Percentiles rank a stretch among this genome's conserved stretches.
Conservation (phyloP, 2,888 invertebrate genomes). For the Melanostoma scalare region DNA sequence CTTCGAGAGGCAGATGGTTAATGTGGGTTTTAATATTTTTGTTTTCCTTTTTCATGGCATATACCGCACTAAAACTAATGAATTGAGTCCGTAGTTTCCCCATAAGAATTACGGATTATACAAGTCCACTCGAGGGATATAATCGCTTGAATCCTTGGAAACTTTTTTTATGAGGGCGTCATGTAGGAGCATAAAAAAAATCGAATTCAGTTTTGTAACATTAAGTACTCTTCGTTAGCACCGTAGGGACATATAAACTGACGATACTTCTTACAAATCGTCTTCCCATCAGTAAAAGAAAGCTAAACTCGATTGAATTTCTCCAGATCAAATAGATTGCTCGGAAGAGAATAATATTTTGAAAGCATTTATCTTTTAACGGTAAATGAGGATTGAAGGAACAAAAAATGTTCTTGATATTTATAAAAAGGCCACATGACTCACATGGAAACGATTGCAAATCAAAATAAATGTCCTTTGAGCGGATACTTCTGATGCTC, state of each 20-base stretch:
- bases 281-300: no score
- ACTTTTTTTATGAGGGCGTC: no score
- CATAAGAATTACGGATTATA: no score
- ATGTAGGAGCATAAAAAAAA: no score
- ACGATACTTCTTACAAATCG: no score
- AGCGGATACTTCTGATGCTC: constrained; percentile 16
- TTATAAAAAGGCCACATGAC: constrained; percentile 11
- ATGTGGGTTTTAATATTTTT: constrained; percentile 36
- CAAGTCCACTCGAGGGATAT: no score
- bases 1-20: constrained; percentile 46
- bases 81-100: constrained; percentile 15
- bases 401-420: background rate
- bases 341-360: background rate
- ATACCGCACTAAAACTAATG: constrained; percentile 18
- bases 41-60: background rate
- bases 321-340: no score
- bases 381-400: background rate
- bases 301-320: no score
- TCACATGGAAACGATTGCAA: constrained; percentile 25
- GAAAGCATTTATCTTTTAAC: constrained; percentile 4
- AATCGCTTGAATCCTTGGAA: no score
- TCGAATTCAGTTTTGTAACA: no score
- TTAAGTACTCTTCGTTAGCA: no score
- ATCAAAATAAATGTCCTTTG: constrained; percentile 33
- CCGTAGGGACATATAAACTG: no score